A percentile compares a stretch with the other conserved stretches of the same genome.
Conservation (phyloP, 53 echinoderm and acorn worm species). For the Holothuria leucospilota region DNA sequence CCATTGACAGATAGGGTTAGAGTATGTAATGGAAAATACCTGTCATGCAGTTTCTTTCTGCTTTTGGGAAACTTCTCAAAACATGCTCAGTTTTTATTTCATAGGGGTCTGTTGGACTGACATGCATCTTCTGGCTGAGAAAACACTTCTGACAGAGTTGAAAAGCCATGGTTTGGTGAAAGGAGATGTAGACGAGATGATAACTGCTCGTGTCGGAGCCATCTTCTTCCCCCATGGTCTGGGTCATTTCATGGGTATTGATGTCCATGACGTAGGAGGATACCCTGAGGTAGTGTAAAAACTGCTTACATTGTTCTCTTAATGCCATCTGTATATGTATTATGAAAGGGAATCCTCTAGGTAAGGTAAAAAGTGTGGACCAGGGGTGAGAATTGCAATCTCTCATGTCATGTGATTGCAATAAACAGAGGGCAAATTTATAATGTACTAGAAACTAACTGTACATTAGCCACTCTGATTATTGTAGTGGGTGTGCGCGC, state of each 20-base stretch:
- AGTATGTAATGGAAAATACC: too few species aligned
- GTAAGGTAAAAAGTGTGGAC: background rate
- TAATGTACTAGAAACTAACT: too few species aligned
- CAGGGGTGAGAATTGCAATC: too few species aligned
- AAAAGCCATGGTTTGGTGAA: conserved; percentile 78
- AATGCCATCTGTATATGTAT: too few species aligned
- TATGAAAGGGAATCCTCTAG: background rate
- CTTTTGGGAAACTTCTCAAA: too few species aligned
- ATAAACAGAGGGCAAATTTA: too few species aligned
- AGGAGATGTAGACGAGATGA: conserved; percentile 92
- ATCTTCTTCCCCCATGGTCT: conserved; percentile 95
- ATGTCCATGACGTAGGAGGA: conserved; percentile 92
- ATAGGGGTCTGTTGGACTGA: conserved; percentile 87
- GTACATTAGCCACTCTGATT: too few species aligned
- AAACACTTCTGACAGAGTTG: conserved; percentile 70
- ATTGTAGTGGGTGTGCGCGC: too few species aligned
- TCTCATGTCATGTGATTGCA: too few species aligned
- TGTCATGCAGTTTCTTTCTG: too few species aligned
- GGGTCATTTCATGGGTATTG: conserved; percentile 94
- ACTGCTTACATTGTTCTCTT: background rate
- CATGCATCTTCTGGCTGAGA: conserved; percentile 91
- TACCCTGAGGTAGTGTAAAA: conserved; percentile 81
- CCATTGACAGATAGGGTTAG: too few species aligned
- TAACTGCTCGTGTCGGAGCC: conserved; percentile 80
- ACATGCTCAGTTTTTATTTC: background rate